Evolutionary conservation across 2,797 vertebrate genomes (phyloP).

Genomic region (Hippoglossus hippoglossus): DNA sequence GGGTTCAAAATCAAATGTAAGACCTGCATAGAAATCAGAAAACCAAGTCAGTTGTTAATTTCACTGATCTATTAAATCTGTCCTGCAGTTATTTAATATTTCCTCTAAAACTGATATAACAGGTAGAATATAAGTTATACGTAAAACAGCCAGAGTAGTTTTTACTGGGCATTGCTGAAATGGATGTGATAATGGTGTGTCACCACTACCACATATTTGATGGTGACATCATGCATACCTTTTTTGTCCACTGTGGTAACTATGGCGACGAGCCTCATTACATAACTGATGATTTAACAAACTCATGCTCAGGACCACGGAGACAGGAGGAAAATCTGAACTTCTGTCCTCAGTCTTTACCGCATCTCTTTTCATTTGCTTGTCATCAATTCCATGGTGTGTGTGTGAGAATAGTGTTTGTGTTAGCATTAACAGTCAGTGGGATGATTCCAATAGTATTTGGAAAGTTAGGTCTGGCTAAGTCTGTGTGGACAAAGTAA

Average conservation of each 20-base stretch:
- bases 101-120: neutral
- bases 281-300: slow-evolving; percentile 62
- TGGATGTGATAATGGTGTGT: slow-evolving; percentile 7
- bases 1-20: too few species aligned
- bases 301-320: slow-evolving; percentile 10
- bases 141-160: too few species aligned
- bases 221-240: slow-evolving; percentile 34
- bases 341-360: slow-evolving; percentile 32
- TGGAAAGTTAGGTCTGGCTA: slow-evolving; percentile 55
- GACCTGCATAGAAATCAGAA: too few species aligned
- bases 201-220: slow-evolving; percentile 31
- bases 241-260: slow-evolving; percentile 55
- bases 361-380: slow-evolving; percentile 9
- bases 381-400: slow-evolving; percentile 34
- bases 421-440: slow-evolving; percentile 29
- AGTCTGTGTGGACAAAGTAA: slow-evolving; percentile 40
- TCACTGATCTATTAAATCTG: too few species aligned
- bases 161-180: neutral
- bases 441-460: slow-evolving; percentile 49
- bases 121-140: neutral
- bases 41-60: too few species aligned
- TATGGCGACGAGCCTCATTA: slow-evolving; percentile 47
- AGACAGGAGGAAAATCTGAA: slow-evolving; percentile 56
- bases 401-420: slow-evolving; percentile 2
- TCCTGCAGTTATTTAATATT: too few species aligned